Evolutionary conservation across 2,888 invertebrate genomes (phyloP).

Genomic region (Apotomis turbidana): DNA sequence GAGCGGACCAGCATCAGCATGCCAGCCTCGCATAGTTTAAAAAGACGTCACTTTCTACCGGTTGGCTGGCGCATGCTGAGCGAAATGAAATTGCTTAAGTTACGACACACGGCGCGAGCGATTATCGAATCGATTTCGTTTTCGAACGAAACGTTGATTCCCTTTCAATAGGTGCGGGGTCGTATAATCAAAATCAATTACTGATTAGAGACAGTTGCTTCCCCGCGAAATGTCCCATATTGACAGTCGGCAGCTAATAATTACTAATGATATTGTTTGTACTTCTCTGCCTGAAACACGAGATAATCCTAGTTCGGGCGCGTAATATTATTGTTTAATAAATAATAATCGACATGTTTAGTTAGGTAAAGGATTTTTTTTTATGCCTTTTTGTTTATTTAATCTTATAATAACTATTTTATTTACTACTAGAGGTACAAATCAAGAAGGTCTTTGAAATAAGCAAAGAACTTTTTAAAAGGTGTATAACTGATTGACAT

Average conservation of each 20-base stretch:
- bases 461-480: too few species aligned
- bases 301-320: too few species aligned
- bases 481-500: too few species aligned
- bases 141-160: slow-evolving; percentile 32
- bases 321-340: too few species aligned
- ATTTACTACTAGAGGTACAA: too few species aligned
- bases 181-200: slow-evolving; percentile 23
- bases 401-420: too few species aligned
- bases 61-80: slow-evolving; percentile 38
- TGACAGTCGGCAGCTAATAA: neutral
- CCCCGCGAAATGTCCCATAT: slow-evolving; percentile 4
- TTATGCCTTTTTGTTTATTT: too few species aligned
- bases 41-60: slow-evolving; percentile 42
- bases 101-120: slow-evolving; percentile 46
- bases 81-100: slow-evolving; percentile 52
- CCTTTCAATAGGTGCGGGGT: slow-evolving; percentile 23
- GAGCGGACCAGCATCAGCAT: slow-evolving; percentile 54
- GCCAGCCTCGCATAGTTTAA: slow-evolving; percentile 42
- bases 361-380: too few species aligned
- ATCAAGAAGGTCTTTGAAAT: too few species aligned
- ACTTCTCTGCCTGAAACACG: too few species aligned
- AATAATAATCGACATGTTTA: too few species aligned
- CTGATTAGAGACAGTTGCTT: slow-evolving; percentile 14
- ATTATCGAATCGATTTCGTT: slow-evolving; percentile 43
- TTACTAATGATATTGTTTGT: neutral